These are phyloP conservation scores for Coremacera marginata DNA, from an alignment of 2,888 invertebrate species.

Conservation along the genomic window DNA sequence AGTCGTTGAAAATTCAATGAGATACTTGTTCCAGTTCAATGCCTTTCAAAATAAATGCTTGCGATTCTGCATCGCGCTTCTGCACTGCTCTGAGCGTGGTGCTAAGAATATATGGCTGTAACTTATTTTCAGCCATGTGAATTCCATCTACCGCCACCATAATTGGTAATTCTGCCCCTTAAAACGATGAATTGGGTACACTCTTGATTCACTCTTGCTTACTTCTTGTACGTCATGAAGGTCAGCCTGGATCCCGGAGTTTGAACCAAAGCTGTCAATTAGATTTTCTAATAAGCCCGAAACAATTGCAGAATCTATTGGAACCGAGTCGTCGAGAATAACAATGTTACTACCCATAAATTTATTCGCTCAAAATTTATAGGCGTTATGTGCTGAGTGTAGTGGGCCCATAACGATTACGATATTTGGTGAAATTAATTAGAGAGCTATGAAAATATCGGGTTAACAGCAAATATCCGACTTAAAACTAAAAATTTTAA, in stretches of 20 bases:
- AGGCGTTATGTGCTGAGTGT: neutral
- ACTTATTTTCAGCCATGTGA: conserved; percentile 20
- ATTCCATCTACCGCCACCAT: neutral
- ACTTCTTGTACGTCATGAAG: neutral
- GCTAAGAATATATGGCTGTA: conserved; percentile 42
- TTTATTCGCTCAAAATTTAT: neutral
- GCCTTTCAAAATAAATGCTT: conserved; percentile 46
- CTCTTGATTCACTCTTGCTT: conserved; percentile 6
- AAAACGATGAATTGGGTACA: neutral
- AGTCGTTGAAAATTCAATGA: conserved; percentile 44
- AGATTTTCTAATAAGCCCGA: neutral
- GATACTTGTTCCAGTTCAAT: conserved; percentile 43
- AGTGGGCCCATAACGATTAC: neutral
- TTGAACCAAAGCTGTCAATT: neutral
- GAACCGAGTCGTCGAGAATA: neutral
- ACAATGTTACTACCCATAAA: neutral
- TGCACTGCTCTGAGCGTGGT: conserved; percentile 34
- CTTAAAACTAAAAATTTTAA: too few species aligned
- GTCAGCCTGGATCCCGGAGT: neutral
- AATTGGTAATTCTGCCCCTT: too few species aligned
- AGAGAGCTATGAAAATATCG: too few species aligned
- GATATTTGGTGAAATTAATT: neutral
- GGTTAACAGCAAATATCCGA: too few species aligned
- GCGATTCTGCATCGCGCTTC: conserved; percentile 45
- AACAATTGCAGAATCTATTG: neutral